Conservation (phyloP, 2,888 invertebrate genomes). For the Tetragnatha montana region DNA sequence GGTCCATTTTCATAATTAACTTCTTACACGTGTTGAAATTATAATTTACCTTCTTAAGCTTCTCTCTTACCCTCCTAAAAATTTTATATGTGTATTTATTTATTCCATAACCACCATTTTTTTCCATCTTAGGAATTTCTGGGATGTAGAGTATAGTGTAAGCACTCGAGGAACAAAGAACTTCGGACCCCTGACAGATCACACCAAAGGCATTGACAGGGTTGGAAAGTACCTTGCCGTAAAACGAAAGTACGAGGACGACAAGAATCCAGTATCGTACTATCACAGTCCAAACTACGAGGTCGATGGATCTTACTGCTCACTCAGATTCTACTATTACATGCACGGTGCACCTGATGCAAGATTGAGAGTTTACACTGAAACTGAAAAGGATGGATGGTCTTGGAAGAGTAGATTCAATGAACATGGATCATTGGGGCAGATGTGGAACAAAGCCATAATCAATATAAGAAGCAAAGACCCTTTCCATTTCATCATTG, state of each 20-base stretch:
- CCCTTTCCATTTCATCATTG: conserved; percentile 69
- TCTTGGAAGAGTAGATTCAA: conserved; percentile 51
- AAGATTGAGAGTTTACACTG: conserved; percentile 56
- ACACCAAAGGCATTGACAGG: conserved; percentile 60
- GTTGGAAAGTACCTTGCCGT: conserved; percentile 49
- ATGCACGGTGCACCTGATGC: conserved; percentile 42
- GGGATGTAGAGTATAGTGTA: conserved; percentile 8
- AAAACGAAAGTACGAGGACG: conserved; percentile 7
- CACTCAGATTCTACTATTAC: conserved; percentile 68
- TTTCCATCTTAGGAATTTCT: conserved; percentile 45
- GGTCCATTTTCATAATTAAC: no score
- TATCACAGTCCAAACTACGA: conserved; percentile 65
- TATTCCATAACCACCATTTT: no score
- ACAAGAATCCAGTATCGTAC: conserved; percentile 35
- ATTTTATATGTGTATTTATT: no score
- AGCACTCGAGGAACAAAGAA: conserved; percentile 19
- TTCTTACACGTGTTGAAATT: no score
- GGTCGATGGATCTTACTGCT: conserved; percentile 24
- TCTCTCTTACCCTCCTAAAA: no score
- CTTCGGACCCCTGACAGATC: conserved; percentile 65
- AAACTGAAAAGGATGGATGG: conserved; percentile 61
- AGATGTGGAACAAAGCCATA: conserved; percentile 60
- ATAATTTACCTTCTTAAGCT: no score
- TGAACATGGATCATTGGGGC: conserved; percentile 52
- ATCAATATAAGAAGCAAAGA: conserved; percentile 17